Evolutionary conservation across 2,888 invertebrate species (phyloP), one percentile per base, ranked within the genome.

Genomic region (Odontocerum albicorne): DNA sequence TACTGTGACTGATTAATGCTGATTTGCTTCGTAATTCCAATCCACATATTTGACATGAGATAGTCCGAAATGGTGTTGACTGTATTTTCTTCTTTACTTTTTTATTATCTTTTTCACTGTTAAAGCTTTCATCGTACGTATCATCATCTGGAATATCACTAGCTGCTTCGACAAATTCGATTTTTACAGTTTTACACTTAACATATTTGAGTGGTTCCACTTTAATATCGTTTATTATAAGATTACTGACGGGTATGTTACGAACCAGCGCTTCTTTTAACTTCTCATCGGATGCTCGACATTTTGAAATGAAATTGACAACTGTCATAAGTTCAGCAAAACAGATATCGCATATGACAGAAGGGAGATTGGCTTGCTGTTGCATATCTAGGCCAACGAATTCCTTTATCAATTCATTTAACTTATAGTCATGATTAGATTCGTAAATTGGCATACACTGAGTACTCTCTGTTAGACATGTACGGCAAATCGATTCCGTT

Each of bases 1-100:
- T 49, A 12, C 17, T 27, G 21, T 57, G 57, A 17, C 36, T 35
- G 3, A 47, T 51, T 17, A 60, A 21, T 2, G 60, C 54, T 8
- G 51, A 57, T 16, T 22, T 54, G 33, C 45, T 59, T 7, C 8
- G 17, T 13, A 39, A 19, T 16, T 19, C 40, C 16, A 40, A 19
- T 12, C 50, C 50, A 27, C 55, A 55, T 8, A 27, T 33, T 31
- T 20, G 39, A 20, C 55, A 55, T n/a, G 12, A 27, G n/a, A n/a
- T n/a, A n/a, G n/a, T n/a, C n/a, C n/a, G n/a, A n/a, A n/a, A n/a
- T 45, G 4, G 17, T 27, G 27, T 22, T 27, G 7, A 3, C 31
- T 27, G 12, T 21, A 10, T 21, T 12, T 19, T 36, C 49, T 17
- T n/a, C n/a, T 27, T 12, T 35, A 33, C 13, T n/a, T n/a, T n/a